Evolutionary conservation across 2,113 vertebrate species (phyloP).

Genomic region (Empidonax traillii): DNA sequence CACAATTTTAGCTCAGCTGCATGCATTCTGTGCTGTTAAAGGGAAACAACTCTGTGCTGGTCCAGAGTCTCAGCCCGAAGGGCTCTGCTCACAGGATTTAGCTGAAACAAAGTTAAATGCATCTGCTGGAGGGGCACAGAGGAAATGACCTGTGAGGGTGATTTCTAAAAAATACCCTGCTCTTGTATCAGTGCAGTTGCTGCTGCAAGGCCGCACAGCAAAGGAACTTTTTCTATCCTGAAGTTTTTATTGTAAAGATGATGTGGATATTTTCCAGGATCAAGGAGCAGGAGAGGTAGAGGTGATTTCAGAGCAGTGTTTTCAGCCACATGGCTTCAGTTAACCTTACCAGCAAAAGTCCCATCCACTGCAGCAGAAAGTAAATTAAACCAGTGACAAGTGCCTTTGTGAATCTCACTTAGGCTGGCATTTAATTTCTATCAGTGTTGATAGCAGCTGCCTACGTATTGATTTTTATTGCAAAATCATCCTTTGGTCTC

Average conservation of each 20-base stretch:
- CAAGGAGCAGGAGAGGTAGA: not conserved
- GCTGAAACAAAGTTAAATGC: not conserved
- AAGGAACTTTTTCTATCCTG: not conserved
- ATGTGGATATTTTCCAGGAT: not conserved
- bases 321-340: not conserved
- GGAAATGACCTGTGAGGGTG: not conserved
- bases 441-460: not conserved
- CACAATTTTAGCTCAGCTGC: not conserved
- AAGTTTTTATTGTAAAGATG: not conserved
- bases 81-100: not conserved
- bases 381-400: not conserved
- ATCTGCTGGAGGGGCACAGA: not conserved
- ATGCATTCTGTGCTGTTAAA: not conserved
- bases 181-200: not conserved
- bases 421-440: not conserved
- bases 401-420: not conserved
- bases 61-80: not conserved
- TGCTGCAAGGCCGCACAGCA: not conserved
- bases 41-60: not conserved
- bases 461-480: not conserved
- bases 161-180: not conserved
- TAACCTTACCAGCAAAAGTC: not conserved
- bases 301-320: not conserved
- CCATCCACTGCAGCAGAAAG: not conserved
- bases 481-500: not conserved